Conservation (phyloP, 2,888 invertebrate genomes). For the Digitonthophagus gazella region DNA sequence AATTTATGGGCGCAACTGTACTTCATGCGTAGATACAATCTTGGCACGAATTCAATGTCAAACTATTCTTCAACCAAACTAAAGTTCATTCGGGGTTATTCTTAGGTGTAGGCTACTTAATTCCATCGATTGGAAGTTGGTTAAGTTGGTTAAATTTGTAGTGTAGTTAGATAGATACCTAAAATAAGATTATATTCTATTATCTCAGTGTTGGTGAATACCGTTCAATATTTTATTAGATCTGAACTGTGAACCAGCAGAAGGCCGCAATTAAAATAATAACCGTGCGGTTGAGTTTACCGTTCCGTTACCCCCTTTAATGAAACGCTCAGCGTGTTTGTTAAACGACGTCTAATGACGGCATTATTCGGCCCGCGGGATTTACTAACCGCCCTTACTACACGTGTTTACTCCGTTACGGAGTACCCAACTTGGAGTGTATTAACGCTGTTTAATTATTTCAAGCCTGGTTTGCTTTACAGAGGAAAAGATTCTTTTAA, state of each 20-base stretch:
- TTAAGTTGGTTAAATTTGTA: too few relatives aligned
- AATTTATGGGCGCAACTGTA: too few relatives aligned
- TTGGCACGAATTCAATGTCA: too few relatives aligned
- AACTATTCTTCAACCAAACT: too few relatives aligned
- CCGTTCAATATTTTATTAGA: neutral
- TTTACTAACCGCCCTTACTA: neutral
- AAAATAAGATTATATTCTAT: too few relatives aligned
- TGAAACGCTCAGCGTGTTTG: constrained; percentile 19
- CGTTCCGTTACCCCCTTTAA: constrained; percentile 4
- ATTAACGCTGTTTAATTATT: neutral
- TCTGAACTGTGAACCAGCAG: neutral
- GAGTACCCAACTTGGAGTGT: neutral
- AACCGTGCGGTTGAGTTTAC: constrained; percentile 4
- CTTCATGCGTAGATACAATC: too few relatives aligned
- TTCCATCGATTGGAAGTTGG: too few relatives aligned
- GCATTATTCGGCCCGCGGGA: constrained; percentile 17
- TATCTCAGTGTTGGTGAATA: too few relatives aligned
- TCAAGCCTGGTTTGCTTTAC: neutral
- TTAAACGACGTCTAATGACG: constrained; percentile 21
- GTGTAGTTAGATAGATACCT: too few relatives aligned
- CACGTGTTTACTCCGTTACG: neutral
- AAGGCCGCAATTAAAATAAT: constrained; percentile 18
- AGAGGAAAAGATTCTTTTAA: neutral
- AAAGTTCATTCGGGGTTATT: too few relatives aligned
- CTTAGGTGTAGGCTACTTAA: too few relatives aligned